These are phyloP conservation scores for Xestia rhomboidea DNA, from an alignment of 2,888 invertebrate species.

Conservation along the genomic window DNA sequence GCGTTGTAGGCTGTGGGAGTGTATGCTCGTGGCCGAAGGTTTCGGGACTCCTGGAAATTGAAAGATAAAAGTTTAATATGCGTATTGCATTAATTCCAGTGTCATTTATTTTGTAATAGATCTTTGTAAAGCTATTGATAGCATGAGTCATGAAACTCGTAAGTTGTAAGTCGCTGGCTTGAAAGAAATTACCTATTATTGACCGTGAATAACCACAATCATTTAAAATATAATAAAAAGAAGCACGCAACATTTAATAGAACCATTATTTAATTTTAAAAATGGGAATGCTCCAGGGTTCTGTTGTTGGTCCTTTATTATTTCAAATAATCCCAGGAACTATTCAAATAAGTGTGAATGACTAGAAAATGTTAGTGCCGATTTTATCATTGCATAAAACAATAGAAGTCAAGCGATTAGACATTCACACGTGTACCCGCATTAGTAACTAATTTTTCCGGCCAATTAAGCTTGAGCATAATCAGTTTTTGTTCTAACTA, in stretches of 20 bases:
- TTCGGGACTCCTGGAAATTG: constrained; percentile 84
- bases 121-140: not conserved
- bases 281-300: constrained; percentile 5
- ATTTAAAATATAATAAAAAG: not conserved
- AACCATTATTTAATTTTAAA: not conserved
- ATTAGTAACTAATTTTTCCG: constrained; percentile 54
- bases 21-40: constrained; percentile 87
- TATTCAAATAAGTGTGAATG: not conserved
- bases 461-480: constrained; percentile 49
- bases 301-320: not conserved
- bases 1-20: constrained; percentile 83
- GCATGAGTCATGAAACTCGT: not conserved
- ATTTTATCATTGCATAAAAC: constrained; percentile 23
- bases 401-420: constrained; percentile 29
- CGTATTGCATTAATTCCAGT: not conserved
- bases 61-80: not conserved
- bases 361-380: constrained; percentile 6
- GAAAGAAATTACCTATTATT: not conserved
- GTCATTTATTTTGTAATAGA: not conserved
- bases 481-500: constrained; percentile 35
- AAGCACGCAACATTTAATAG: not conserved
- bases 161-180: too few species aligned
- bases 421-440: constrained; percentile 48
- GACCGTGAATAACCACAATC: not conserved
- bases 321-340: not conserved